phyloP scores from a whole-genome alignment of 2,797 vertebrate genomes.

The Heterohyrax brucei region DNA sequence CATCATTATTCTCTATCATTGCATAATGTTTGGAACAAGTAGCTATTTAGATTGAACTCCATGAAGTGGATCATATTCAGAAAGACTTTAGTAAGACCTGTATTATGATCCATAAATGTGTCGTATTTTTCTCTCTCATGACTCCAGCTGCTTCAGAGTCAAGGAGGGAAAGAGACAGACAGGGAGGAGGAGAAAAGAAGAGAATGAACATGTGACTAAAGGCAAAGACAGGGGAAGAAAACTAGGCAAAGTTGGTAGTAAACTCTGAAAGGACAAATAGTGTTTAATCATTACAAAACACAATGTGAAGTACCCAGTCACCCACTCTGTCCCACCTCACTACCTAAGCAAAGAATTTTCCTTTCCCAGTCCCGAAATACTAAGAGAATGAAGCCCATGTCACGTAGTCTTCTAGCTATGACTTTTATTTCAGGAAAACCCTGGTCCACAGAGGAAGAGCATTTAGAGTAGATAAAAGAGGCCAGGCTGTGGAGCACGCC shows the following conservation, averaged over 20 bases:
- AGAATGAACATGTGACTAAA: not conserved
- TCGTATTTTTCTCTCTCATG: not conserved
- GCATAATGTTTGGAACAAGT: not conserved
- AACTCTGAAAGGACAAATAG: not conserved
- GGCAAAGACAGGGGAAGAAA: not conserved
- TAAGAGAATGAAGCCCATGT: not conserved
- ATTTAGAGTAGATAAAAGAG: not conserved
- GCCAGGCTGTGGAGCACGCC: not conserved
- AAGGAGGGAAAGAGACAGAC: not conserved
- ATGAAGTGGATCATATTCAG: not conserved
- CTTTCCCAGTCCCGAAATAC: too few relatives aligned
- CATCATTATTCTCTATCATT: too few relatives aligned
- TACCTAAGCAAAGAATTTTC: not conserved
- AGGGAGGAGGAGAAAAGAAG: not conserved
- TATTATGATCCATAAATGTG: not conserved
- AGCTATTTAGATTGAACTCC: not conserved
- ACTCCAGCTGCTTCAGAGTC: not conserved
- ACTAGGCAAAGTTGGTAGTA: not conserved
- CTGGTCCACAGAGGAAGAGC: not conserved
- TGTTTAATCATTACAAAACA: not conserved
- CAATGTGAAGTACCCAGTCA: not conserved
- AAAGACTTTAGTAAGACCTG: not conserved
- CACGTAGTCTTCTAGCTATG: not conserved
- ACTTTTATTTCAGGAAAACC: not conserved
- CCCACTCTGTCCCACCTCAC: not conserved